Conservation (phyloP, 37 sponge, comb jelly and placozoan genomes). For the Crambe crambe region DNA sequence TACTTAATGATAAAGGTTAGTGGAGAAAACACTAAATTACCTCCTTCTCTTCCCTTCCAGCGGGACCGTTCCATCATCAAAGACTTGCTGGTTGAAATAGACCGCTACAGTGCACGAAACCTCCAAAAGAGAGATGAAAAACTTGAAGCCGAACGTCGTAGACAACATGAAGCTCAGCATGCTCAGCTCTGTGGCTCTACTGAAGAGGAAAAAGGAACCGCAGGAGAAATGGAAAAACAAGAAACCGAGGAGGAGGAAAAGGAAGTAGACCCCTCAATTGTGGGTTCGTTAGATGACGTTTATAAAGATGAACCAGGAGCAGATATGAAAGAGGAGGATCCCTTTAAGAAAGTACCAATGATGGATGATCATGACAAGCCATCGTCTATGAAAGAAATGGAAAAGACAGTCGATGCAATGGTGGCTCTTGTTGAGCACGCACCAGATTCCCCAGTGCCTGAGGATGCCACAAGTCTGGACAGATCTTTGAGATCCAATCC, state of each 20-base stretch:
- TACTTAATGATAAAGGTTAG: not conserved
- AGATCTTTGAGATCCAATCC: not conserved
- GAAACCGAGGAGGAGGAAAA: constrained; percentile 35
- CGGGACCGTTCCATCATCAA: constrained; percentile 54
- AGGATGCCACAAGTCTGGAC: constrained; percentile 4
- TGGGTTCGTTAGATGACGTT: constrained; percentile 59
- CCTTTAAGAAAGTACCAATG: constrained; percentile 33
- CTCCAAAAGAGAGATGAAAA: constrained; percentile 24
- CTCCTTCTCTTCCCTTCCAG: constrained; percentile 18
- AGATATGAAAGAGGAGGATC: constrained; percentile 32
- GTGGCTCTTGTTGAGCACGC: constrained; percentile 13
- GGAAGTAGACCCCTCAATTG: constrained; percentile 68
- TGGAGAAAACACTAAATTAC: not conserved
- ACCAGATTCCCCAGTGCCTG: not conserved
- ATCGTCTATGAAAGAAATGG: constrained; percentile 48
- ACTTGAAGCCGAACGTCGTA: constrained; percentile 9
- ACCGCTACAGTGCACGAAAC: constrained; percentile 45
- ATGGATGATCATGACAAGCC: constrained; percentile 47
- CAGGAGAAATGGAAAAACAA: constrained; percentile 2
- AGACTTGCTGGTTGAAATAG: constrained; percentile 37
- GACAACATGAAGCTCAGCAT: constrained; percentile 49
- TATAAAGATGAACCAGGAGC: constrained; percentile 45
- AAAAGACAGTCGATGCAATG: constrained; percentile 56
- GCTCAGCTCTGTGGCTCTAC: not conserved
- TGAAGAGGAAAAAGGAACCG: constrained; percentile 22